These are phyloP conservation scores for Acanthochromis polyacanthus DNA, from an alignment of 2,113 vertebrate species.

Conservation along the genomic window DNA sequence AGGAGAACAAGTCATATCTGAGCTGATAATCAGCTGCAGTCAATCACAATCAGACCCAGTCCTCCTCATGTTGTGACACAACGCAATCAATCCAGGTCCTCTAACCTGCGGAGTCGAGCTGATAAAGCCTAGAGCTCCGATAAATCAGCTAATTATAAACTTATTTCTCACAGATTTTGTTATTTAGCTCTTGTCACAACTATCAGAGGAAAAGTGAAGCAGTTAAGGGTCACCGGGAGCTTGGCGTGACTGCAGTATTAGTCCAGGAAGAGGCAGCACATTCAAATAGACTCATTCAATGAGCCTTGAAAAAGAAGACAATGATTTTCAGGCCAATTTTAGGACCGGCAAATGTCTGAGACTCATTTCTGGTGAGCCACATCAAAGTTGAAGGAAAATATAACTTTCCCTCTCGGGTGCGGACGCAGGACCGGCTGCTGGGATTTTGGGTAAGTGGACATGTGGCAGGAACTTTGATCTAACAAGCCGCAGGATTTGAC, in stretches of 20 bases:
- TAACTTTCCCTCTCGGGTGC: conserved; percentile 75
- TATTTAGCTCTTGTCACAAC: background rate
- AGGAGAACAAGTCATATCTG: conserved; percentile 46
- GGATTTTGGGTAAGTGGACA: conserved; percentile 55
- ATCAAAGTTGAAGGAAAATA: conserved; percentile 76
- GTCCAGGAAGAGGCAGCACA: conserved; percentile 7
- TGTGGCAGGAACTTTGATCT: conserved; percentile 70
- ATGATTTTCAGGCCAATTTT: conserved; percentile 60
- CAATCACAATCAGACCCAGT: conserved; percentile 49
- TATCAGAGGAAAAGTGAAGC: background rate
- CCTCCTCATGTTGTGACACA: conserved; percentile 57
- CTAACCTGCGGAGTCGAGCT: conserved; percentile 6
- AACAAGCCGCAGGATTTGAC: conserved; percentile 62
- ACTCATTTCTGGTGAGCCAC: conserved; percentile 76
- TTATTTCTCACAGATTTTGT: background rate
- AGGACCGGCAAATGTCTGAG: conserved; percentile 60
- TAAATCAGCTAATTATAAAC: conserved; percentile 38
- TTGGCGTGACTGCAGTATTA: conserved; percentile 10
- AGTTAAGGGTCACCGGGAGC: background rate
- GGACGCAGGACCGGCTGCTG: conserved; percentile 55
- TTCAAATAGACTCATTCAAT: conserved; percentile 38
- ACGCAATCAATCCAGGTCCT: conserved; percentile 33
- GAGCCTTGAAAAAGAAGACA: conserved; percentile 51
- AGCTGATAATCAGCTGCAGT: conserved; percentile 69
- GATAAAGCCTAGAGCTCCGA: conserved; percentile 29